These are phyloP conservation scores for Corythornis vintsioides DNA, from an alignment of 2,113 vertebrate species.

Conservation along the genomic window DNA sequence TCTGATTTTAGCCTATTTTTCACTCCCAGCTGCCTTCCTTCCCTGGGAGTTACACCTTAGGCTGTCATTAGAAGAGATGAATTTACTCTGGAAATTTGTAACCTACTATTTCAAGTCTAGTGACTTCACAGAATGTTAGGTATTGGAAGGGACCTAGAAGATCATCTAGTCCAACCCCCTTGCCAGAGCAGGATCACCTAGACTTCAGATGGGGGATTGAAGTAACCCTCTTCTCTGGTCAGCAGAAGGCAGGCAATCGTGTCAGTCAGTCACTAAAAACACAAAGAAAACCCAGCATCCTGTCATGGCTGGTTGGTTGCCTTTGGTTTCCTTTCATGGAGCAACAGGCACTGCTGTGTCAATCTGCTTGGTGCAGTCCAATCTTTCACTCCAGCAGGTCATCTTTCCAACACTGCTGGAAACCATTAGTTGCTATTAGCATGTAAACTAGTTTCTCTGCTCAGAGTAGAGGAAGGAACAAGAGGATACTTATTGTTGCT, in stretches of 20 bases:
- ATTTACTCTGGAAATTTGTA: not conserved
- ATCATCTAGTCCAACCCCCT: too few relatives aligned
- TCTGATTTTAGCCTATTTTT: not conserved
- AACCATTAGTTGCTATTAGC: not conserved
- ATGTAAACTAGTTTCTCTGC: not conserved
- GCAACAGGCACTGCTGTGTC: not conserved
- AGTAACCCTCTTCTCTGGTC: not conserved
- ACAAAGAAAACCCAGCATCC: not conserved
- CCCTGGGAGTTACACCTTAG: not conserved
- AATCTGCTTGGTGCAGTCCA: not conserved
- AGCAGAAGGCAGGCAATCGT: not conserved
- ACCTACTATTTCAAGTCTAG: not conserved
- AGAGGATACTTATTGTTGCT: not conserved
- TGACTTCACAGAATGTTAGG: not conserved
- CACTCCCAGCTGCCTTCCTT: not conserved
- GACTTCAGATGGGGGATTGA: not conserved
- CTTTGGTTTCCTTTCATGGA: not conserved
- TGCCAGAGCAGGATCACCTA: too few relatives aligned
- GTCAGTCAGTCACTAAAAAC: not conserved
- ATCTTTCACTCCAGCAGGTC: not conserved
- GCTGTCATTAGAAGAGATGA: not conserved
- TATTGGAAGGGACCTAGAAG: too few relatives aligned
- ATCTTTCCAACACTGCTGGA: not conserved
- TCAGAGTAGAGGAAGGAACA: not conserved
- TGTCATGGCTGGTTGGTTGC: not conserved